Conservation (phyloP, 2,888 invertebrate genomes). For the Lasioglossum malachurum region DNA sequence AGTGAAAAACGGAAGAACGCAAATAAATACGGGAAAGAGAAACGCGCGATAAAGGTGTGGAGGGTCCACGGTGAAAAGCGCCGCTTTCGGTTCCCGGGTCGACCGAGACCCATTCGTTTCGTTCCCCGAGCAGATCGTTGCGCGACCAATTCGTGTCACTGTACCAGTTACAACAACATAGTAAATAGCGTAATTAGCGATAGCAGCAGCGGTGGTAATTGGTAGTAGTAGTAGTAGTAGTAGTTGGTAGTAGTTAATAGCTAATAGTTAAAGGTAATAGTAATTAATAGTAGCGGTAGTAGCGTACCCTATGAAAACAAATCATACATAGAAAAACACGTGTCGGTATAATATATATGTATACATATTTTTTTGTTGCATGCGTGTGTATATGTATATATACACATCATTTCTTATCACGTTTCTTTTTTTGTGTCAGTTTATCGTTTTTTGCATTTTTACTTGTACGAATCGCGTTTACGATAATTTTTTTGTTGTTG, state of each 20-base stretch:
- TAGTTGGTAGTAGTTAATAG: conserved; percentile 54
- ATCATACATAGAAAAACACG: conserved; percentile 74
- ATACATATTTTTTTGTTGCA: background rate
- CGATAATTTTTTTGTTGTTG: conserved; percentile 33
- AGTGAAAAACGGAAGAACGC: background rate
- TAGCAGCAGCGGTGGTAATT: conserved; percentile 51
- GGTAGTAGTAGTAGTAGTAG: conserved; percentile 53
- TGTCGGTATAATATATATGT: conserved; percentile 70
- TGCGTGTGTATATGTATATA: conserved; percentile 31
- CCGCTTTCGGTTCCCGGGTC: conserved; percentile 31
- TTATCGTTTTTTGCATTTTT: conserved; percentile 53
- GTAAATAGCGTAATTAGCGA: conserved; percentile 48
- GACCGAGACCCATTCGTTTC: conserved; percentile 11
- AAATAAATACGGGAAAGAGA: background rate
- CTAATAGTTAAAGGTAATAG: conserved; percentile 58
- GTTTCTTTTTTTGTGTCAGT: conserved; percentile 58
- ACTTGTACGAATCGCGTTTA: conserved; percentile 56
- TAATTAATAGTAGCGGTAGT: conserved; percentile 58
- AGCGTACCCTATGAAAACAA: conserved; percentile 63
- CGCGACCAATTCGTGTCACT: conserved; percentile 40
- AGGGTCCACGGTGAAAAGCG: background rate
- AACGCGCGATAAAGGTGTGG: background rate
- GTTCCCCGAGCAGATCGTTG: conserved; percentile 52
- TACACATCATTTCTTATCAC: background rate
- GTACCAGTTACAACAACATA: conserved; percentile 56